Conservation (phyloP, 2,888 invertebrate species). For the Ditylenchus weischeri region DNA sequence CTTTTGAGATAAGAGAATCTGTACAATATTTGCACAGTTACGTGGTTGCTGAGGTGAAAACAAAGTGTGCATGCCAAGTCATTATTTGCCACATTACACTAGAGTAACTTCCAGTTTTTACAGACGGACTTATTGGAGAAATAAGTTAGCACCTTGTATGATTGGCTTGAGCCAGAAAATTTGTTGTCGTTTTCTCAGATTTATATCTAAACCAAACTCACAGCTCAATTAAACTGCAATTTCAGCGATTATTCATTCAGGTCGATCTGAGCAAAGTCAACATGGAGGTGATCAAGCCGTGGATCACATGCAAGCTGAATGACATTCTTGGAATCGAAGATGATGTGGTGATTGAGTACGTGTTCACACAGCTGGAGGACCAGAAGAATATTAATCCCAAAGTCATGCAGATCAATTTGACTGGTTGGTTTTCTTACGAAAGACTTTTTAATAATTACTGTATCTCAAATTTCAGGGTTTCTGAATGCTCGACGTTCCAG, state of each 20-base stretch:
- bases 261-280: slow-evolving; percentile 98
- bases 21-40: too few species aligned
- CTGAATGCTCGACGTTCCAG: slow-evolving; percentile 94
- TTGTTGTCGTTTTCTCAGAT: neutral
- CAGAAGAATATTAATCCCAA: slow-evolving; percentile 65
- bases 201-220: slow-evolving; percentile 6
- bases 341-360: slow-evolving; percentile 96
- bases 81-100: too few species aligned
- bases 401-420: slow-evolving; percentile 94
- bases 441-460: too few species aligned
- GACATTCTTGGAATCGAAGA: slow-evolving; percentile 95
- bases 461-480: slow-evolving; percentile 64
- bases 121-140: too few species aligned
- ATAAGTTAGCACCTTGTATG: too few species aligned
- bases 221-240: neutral
- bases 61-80: too few species aligned
- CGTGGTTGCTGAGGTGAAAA: too few species aligned
- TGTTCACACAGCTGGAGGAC: slow-evolving; percentile 91
- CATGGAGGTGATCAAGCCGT: slow-evolving; percentile 92
- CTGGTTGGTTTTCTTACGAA: slow-evolving; percentile 66
- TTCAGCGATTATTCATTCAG: slow-evolving; percentile 62
- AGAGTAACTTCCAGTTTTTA: too few species aligned
- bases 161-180: too few species aligned
- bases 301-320: slow-evolving; percentile 94
- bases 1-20: too few species aligned